A percentile compares a stretch with the other conserved stretches of the same genome.
These are phyloP conservation scores for Xylota sylvarum DNA, from an alignment of 2,888 invertebrate genomes.

Conservation along the genomic window DNA sequence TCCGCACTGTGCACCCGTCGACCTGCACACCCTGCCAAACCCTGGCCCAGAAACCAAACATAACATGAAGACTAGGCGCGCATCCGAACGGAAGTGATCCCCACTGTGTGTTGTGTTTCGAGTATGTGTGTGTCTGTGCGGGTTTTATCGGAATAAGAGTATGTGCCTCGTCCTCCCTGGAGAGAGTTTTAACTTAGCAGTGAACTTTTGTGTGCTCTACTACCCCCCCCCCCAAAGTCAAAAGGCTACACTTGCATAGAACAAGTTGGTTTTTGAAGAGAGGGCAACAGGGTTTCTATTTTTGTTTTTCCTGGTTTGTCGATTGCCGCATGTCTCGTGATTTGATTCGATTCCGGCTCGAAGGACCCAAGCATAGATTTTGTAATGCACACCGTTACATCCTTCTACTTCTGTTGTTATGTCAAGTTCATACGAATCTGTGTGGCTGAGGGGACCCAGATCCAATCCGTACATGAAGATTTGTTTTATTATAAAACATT, in stretches of 20 bases:
- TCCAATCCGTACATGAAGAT: background rate
- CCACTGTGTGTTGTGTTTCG: slow-evolving; percentile 14
- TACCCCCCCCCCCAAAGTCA: slow-evolving; percentile 26
- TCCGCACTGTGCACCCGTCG: slow-evolving; percentile 24
- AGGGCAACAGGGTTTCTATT: background rate
- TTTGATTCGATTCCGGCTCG: slow-evolving; percentile 56
- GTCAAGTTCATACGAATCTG: slow-evolving; percentile 17
- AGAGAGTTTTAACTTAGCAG: slow-evolving; percentile 49
- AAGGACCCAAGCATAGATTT: slow-evolving; percentile 29
- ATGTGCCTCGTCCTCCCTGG: slow-evolving; percentile 20
- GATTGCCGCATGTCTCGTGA: slow-evolving; percentile 36
- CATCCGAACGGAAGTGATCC: slow-evolving; percentile 61
- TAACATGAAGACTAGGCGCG: slow-evolving; percentile 54
- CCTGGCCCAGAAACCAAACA: background rate
- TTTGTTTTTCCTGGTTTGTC: slow-evolving; percentile 39
- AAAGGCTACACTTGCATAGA: slow-evolving; percentile 20
- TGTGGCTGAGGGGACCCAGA: background rate
- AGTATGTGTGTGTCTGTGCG: slow-evolving; percentile 19
- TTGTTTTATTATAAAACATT: slow-evolving; percentile 69
- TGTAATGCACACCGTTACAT: background rate
- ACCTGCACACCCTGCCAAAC: slow-evolving; percentile 2
- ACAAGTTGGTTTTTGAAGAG: slow-evolving; percentile 5
- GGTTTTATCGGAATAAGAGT: slow-evolving; percentile 13
- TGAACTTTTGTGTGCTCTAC: slow-evolving; percentile 45
- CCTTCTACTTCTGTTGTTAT: slow-evolving; percentile 8